A percentile compares a stretch with the other conserved stretches of the same genome.
Evolutionary conservation across 2,797 vertebrate genomes (phyloP).

Genomic region (Coranthus polyacanthus): DNA sequence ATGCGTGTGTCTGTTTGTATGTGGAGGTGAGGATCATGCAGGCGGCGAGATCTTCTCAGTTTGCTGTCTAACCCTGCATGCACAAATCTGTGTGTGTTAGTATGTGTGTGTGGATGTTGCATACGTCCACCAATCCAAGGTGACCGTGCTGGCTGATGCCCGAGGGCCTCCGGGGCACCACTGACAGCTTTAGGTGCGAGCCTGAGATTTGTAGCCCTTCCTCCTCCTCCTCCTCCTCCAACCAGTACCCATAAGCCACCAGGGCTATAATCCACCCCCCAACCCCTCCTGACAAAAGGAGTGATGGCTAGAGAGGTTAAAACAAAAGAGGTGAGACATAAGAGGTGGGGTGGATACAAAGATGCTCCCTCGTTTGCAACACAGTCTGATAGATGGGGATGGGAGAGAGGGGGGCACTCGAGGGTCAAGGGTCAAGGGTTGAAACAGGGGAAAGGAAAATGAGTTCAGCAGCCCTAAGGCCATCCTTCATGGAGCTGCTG

Average conservation of each 20-base stretch:
- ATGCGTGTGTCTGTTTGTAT: conserved; percentile 53
- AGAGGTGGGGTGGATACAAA: conserved; percentile 55
- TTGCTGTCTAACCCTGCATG: conserved; percentile 58
- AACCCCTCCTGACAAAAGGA: conserved; percentile 64
- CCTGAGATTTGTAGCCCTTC: conserved; percentile 84
- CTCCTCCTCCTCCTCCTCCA: conserved; percentile 53
- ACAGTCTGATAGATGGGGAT: conserved; percentile 69
- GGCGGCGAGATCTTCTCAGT: conserved; percentile 49
- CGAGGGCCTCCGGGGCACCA: conserved; percentile 70
- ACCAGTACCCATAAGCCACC: conserved; percentile 78
- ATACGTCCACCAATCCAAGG: conserved; percentile 81
- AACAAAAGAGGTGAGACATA: conserved; percentile 77
- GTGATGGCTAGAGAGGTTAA: conserved; percentile 87
- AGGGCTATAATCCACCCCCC: conserved; percentile 77
- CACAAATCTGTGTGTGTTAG: conserved; percentile 12
- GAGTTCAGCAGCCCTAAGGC: conserved; percentile 76
- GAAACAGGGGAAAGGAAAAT: conserved; percentile 81
- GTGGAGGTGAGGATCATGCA: conserved; percentile 43
- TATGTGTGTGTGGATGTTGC: conserved; percentile 53
- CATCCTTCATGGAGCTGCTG: conserved; percentile 67
- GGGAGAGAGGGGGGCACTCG: conserved; percentile 47
- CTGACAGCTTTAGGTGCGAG: conserved; percentile 88
- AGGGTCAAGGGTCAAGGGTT: conserved; percentile 80
- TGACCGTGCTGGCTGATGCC: conserved; percentile 83
- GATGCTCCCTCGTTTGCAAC: conserved; percentile 53